Conservation (phyloP, 1,140 invertebrate genomes). For the Teleogryllus occipitalis region DNA sequence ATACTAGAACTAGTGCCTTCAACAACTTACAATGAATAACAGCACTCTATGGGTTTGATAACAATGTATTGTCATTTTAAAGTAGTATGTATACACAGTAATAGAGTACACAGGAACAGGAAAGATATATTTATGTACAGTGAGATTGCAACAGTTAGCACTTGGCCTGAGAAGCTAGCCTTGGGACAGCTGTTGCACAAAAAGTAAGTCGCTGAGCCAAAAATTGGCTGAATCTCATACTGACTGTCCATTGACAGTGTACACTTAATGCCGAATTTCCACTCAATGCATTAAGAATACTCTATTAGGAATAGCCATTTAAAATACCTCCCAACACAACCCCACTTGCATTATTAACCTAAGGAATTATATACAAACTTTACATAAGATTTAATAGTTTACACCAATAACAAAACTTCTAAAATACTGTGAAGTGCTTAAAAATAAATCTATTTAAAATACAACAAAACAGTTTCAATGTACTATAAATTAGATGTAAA, state of each 20-base stretch:
- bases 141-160: not conserved
- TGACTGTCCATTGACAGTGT: not conserved
- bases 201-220: not conserved
- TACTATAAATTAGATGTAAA: not conserved
- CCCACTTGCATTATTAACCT: not conserved
- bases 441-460: slow-evolving; percentile 2
- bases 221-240: not conserved
- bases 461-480: not conserved
- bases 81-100: slow-evolving; percentile 1
- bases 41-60: not conserved
- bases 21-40: not conserved
- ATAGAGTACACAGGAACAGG: slow-evolving; percentile 3
- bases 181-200: not conserved
- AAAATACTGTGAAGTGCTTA: not conserved
- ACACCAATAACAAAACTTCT: not conserved
- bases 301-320: not conserved
- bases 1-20: not conserved
- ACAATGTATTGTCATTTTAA: slow-evolving; percentile 6
- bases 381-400: slow-evolving; percentile 1
- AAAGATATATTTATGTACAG: not conserved
- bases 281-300: not conserved
- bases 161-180: not conserved
- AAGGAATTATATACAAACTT: not conserved
- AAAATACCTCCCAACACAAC: not conserved
- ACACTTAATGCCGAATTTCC: not conserved